A percentile compares a stretch with the other conserved stretches of the same genome.
phyloP scores from a whole-genome alignment of 2,888 invertebrate genomes.

The Orthosia gracilis region DNA sequence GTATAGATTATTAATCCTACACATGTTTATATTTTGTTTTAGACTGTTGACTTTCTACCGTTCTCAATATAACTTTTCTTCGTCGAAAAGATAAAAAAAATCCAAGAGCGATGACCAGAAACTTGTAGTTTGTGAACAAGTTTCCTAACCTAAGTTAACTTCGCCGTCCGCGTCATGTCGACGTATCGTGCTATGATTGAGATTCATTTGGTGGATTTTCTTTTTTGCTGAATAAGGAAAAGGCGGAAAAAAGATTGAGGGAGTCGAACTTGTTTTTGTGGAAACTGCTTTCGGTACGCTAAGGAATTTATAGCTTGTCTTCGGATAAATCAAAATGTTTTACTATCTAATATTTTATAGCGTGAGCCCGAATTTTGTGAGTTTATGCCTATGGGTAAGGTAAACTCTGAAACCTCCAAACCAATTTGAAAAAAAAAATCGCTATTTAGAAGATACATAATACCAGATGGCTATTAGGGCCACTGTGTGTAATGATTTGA shows the following conservation, averaged over 20 bases:
- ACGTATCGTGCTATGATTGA: conserved; percentile 56
- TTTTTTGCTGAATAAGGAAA: conserved; percentile 53
- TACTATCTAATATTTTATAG: not conserved
- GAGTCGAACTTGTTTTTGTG: conserved; percentile 30
- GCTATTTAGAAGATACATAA: too few species aligned
- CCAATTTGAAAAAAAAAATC: too few species aligned
- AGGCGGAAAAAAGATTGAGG: conserved; percentile 32
- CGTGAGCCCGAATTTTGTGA: too few species aligned
- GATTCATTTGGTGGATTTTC: conserved; percentile 57
- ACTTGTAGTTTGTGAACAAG: conserved; percentile 47
- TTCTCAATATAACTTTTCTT: conserved; percentile 16
- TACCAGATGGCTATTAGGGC: too few species aligned
- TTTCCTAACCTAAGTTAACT: conserved; percentile 41
- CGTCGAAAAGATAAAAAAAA: conserved; percentile 42
- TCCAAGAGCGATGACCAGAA: conserved; percentile 43
- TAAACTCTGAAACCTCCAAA: too few species aligned
- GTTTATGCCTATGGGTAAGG: too few species aligned
- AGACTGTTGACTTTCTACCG: not conserved
- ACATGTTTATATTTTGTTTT: conserved; percentile 14
- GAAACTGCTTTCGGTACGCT: not conserved
- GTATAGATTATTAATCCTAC: too few species aligned
- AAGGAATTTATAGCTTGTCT: not conserved
- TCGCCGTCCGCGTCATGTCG: conserved; percentile 16
- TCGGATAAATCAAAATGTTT: not conserved
- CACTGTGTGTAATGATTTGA: not conserved